Conservation (phyloP, 2,113 vertebrate species). For the Synodontis membranacea region DNA sequence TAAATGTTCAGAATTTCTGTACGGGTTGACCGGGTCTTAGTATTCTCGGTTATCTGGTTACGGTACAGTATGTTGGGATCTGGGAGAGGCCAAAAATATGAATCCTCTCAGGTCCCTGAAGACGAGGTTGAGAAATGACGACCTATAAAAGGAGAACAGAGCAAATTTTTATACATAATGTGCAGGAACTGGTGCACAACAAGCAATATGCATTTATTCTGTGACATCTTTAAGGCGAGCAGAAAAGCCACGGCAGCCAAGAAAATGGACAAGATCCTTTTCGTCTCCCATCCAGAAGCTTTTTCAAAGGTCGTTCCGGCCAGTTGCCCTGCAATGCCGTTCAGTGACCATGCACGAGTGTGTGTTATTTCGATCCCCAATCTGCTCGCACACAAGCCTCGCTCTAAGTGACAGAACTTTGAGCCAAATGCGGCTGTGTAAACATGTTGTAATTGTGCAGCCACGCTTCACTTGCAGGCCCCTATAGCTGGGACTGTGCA, state of each 20-base stretch:
- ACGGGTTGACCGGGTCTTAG: background rate
- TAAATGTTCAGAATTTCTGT: background rate
- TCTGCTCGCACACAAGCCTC: slow-evolving; percentile 30
- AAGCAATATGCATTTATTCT: background rate
- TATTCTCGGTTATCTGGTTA: background rate
- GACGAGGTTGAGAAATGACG: background rate
- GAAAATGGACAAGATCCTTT: background rate
- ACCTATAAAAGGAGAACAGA: background rate
- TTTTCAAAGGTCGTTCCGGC: slow-evolving; percentile 45
- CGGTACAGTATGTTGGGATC: background rate
- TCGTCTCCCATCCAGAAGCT: slow-evolving; percentile 21
- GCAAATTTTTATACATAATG: background rate
- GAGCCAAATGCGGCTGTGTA: slow-evolving; percentile 11
- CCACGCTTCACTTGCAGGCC: slow-evolving; percentile 41
- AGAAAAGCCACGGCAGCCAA: slow-evolving; percentile 5
- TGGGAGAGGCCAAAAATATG: background rate
- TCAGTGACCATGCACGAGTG: slow-evolving; percentile 26
- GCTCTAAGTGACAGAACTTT: slow-evolving; percentile 35
- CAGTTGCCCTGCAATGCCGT: slow-evolving; percentile 37
- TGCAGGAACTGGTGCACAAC: background rate
- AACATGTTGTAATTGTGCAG: slow-evolving; percentile 36
- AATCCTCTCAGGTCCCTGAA: background rate
- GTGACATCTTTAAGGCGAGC: background rate
- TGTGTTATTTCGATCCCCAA: slow-evolving; percentile 35
- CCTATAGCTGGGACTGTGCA: slow-evolving; percentile 42